Evolutionary conservation across 1,140 invertebrate species (phyloP).

Genomic region (Drosophila micromelanica): DNA sequence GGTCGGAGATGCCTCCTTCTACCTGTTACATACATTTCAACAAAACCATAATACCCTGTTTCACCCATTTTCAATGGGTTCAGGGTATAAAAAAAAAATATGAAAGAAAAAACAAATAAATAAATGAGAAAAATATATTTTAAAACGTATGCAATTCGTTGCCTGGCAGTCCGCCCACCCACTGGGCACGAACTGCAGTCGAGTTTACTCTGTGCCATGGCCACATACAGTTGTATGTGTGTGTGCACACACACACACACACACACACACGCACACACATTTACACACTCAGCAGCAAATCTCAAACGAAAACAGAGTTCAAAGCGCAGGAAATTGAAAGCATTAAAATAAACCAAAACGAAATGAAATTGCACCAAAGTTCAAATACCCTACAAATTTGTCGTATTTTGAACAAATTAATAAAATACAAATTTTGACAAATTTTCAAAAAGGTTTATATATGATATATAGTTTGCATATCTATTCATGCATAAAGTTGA

Average conservation of each 20-base stretch:
- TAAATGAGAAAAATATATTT: constrained; percentile 46
- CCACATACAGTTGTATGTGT: constrained; percentile 1
- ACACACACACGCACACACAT: constrained; percentile 8
- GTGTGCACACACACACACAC: not conserved
- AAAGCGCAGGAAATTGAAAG: constrained; percentile 74
- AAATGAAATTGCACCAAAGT: not conserved
- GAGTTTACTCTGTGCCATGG: constrained; percentile 31
- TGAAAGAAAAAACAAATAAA: not conserved
- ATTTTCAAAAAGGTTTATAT: too few species aligned
- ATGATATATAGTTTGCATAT: too few species aligned
- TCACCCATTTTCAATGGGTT: too few species aligned
- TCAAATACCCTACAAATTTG: constrained; percentile 2
- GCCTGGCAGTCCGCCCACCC: constrained; percentile 32
- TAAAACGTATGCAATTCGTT: constrained; percentile 73
- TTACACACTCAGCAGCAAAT: constrained; percentile 45
- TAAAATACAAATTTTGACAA: too few species aligned
- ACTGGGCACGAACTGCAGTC: constrained; percentile 33
- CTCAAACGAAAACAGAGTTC: constrained; percentile 63
- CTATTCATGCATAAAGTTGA: too few species aligned
- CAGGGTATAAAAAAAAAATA: not conserved
- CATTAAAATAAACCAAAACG: constrained; percentile 27
- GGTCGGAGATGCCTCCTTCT: too few species aligned
- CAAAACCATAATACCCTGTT: too few species aligned
- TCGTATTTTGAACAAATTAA: too few species aligned
- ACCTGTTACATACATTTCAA: too few species aligned